Evolutionary conservation across 2,888 invertebrate species (phyloP), one percentile per base, ranked within the genome.

Genomic region (Xanthia togata): DNA sequence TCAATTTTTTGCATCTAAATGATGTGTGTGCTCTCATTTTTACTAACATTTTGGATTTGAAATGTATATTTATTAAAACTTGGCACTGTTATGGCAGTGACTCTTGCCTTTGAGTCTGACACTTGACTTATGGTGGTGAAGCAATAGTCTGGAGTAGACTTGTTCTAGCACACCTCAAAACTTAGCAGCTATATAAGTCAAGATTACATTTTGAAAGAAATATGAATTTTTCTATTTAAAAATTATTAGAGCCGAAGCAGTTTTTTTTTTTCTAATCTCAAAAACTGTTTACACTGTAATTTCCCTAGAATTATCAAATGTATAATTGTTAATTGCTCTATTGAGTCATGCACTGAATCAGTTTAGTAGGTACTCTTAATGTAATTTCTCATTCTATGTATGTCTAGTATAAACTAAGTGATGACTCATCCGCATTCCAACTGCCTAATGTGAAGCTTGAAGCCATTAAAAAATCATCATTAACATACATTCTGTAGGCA

Each of bases 391-490:
- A 88, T 87, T 85, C 78, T 86, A 84, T 81, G 31, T 74, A 63
- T 71, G 31, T 74, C 57, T 73, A 78, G 77, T 53, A 75, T 53
- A 63, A 62, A 57, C 70, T 62, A 62, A 68, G 64, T 78, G 59
- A 71, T 90, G 90, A 90, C 71, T 90, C 90, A 89, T 74, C 67
- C 35, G 57, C 87, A 89, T 89, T 86, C 89, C 90, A 80, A 64
- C 69, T 63, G 67, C 57, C 59, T 72, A 71, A 53, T 50, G 68
- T 70, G 75, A 79, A 78, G 76, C 67, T 79, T 72, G 84, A 86
- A 87, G 82, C 83, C 86, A 84, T 88, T 87, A 76, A 81, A 79
- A 86, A 78, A 68, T 70, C 57, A 78, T 72, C 67, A 76, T 86
- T 63, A 67, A 73, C 63, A 74, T 78, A 79, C 69, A 71, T 70